A percentile compares a stretch with the other conserved stretches of the same genome.
Evolutionary conservation across 1,140 invertebrate genomes (phyloP).

Genomic region (Cyrtorhinus lividipennis): DNA sequence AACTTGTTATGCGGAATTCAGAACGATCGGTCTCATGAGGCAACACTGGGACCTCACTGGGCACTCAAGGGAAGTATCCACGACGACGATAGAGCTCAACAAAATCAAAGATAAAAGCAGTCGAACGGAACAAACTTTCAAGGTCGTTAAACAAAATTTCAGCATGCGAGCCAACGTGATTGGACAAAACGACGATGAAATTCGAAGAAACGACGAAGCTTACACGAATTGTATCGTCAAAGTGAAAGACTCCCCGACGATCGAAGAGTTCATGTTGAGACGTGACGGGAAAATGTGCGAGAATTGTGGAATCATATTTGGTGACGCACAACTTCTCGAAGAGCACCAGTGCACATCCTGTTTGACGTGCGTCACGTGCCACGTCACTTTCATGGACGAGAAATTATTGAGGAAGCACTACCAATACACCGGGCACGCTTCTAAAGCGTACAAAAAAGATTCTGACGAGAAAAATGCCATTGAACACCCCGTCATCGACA

Average conservation of each 20-base stretch:
- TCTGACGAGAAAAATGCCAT: background rate
- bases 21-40: conserved; percentile 7
- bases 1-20: conserved; percentile 16
- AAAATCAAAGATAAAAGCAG: conserved; percentile 19
- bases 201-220: conserved; percentile 2
- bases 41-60: conserved; percentile 20
- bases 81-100: conserved; percentile 16
- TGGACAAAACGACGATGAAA: conserved; percentile 14
- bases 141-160: conserved; percentile 22
- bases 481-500: background rate
- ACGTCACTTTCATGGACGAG: conserved; percentile 15
- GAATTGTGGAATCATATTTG: conserved; percentile 16
- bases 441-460: background rate
- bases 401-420: conserved; percentile 20
- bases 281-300: conserved; percentile 12
- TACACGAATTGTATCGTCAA: conserved; percentile 8
- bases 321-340: conserved; percentile 6
- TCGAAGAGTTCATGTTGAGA: conserved; percentile 14
- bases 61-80: conserved; percentile 16
- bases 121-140: conserved; percentile 20
- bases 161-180: conserved; percentile 14
- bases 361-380: conserved; percentile 18
- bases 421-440: conserved; percentile 16
- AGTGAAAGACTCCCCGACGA: conserved; percentile 3
- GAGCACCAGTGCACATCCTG: conserved; percentile 13